Evolutionary conservation across 2,888 invertebrate species (phyloP).

Genomic region (Rhagonycha fulva): DNA sequence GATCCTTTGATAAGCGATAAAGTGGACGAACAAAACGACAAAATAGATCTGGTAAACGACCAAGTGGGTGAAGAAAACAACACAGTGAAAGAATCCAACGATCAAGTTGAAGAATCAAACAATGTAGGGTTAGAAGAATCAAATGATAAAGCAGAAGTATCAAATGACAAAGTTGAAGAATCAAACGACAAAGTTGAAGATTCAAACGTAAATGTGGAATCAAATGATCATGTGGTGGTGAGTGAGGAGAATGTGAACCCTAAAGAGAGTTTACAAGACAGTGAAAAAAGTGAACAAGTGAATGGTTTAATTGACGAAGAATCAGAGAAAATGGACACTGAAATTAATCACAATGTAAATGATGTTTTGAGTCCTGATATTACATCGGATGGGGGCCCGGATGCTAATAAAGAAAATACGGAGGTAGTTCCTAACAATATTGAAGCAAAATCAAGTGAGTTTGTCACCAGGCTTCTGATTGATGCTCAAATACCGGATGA

Average conservation of each 20-base stretch:
- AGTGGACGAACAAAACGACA: neutral
- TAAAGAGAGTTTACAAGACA: neutral
- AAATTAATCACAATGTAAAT: neutral
- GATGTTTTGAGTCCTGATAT: neutral
- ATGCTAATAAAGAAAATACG: neutral
- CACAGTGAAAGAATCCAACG: neutral
- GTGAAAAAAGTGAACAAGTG: neutral
- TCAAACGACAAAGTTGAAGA: neutral
- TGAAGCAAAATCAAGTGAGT: neutral
- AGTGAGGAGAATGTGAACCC: neutral
- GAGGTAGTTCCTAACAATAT: neutral
- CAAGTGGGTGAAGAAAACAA: neutral
- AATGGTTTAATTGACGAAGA: neutral
- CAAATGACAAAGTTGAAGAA: neutral
- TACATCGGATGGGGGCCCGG: neutral
- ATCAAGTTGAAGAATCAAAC: neutral
- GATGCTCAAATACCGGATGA: constrained; percentile 33
- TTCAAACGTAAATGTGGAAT: neutral
- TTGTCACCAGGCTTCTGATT: neutral
- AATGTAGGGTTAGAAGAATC: no score
- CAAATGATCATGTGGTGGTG: neutral
- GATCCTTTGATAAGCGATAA: neutral
- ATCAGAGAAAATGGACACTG: neutral
- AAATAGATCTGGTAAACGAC: neutral
- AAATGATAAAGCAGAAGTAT: neutral